These are phyloP conservation scores for Pedicia rivosa DNA, from an alignment of 2,888 invertebrate species.

Conservation along the genomic window DNA sequence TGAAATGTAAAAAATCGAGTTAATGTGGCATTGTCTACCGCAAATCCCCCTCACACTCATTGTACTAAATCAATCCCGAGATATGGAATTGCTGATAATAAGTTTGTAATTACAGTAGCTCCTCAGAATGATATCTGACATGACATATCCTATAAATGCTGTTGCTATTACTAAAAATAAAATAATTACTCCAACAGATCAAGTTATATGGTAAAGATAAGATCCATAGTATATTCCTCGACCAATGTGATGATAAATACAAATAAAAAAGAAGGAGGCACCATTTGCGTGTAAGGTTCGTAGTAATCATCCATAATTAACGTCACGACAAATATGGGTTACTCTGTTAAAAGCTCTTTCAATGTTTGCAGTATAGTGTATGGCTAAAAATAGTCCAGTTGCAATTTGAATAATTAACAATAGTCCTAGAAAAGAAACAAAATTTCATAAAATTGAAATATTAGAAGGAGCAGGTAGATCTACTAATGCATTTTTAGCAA, in stretches of 20 bases:
- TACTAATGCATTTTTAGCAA: slow-evolving; percentile 40
- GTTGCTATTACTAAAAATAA: too few relatives aligned
- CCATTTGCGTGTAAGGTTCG: slow-evolving; percentile 53
- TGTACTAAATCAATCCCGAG: too few relatives aligned
- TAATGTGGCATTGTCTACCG: slow-evolving; percentile 55
- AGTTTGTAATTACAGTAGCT: too few relatives aligned
- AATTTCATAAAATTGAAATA: slow-evolving; percentile 50
- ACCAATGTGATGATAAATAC: slow-evolving; percentile 48
- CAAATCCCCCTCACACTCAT: too few relatives aligned
- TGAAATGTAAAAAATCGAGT: slow-evolving; percentile 65
- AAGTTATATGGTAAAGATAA: too few relatives aligned
- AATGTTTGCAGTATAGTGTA: slow-evolving; percentile 50
- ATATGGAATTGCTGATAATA: too few relatives aligned
- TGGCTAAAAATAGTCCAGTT: slow-evolving; percentile 50
- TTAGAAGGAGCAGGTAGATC: slow-evolving; percentile 42
- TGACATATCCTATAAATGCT: too few relatives aligned
- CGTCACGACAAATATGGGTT: slow-evolving; percentile 51
- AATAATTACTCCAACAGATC: too few relatives aligned
- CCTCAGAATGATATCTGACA: too few relatives aligned
- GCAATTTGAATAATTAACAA: slow-evolving; percentile 48
- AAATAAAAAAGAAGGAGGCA: slow-evolving; percentile 56
- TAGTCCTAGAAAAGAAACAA: slow-evolving; percentile 46
- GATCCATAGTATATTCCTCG: slow-evolving; percentile 48
- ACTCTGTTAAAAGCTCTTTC: slow-evolving; percentile 47
- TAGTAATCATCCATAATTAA: slow-evolving; percentile 50